Evolutionary conservation across 2,888 invertebrate species (phyloP), one percentile per base, ranked within the genome.

Genomic region (Ectropis crepuscularia): DNA sequence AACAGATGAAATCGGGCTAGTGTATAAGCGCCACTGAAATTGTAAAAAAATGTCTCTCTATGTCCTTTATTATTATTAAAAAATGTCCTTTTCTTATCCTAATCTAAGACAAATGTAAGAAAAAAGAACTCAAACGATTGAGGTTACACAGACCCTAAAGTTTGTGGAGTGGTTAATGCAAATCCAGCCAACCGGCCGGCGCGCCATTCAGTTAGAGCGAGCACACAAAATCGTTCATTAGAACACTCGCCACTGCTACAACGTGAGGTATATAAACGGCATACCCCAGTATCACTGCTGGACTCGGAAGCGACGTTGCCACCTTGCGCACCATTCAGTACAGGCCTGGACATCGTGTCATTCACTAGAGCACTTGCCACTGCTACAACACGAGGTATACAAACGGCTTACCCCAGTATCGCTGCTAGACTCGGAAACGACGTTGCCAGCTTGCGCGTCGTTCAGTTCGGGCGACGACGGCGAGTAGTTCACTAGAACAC

Each of bases 361-460:
- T 11, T 46, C 46, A 10, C 41, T 28, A 28, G 16, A 28, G 4
- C 16, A 28, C 16, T 28, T 4, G 1, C 16, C 4, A 28, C 16
- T 28, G 16, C 16, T 28, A 4, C 16, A 4, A 28, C 16, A 4
- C 4, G 16, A n/a, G n/a, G n/a, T n/a, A n/a, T n/a, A n/a, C n/a
- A 28, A 28, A 28, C 16, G 16, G 16, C 16, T 2, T 28, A 92
- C 92, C 75, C 90, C 92, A 8, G 91, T 90, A 46, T 92, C 92
- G 65, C 92, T 91, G 80, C 91, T 92, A 38, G 88, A 86, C 71
- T 89, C 89, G 0, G 92, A 91, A 7, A 78, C 79, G 48, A 81
- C 74, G 70, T 62, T 68, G 62, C 65, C 70, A 42, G 42, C 10
- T 59, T 63, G 73, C 65, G 68, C 61, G 57, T 68, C 67, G 55